Percentiles rank a stretch among this genome's conserved stretches.
phyloP scores from a whole-genome alignment of 2,113 vertebrate genomes.

The Pampusana beccarii region DNA sequence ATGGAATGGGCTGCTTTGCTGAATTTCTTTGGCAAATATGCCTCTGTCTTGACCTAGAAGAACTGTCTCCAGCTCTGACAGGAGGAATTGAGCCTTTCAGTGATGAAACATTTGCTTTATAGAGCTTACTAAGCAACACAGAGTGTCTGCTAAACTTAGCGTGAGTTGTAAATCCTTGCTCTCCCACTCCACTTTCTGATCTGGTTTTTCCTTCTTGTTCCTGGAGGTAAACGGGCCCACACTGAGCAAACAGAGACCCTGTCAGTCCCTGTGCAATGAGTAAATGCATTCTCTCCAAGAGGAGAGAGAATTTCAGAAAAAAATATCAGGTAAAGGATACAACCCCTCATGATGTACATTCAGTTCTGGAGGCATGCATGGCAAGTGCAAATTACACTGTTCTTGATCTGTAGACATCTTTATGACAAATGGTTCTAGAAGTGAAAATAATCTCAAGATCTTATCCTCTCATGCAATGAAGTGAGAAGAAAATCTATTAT shows the following conservation, averaged over 20 bases:
- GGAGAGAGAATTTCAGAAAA: not conserved
- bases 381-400: not conserved
- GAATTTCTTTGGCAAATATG: not conserved
- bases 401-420: not conserved
- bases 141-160: not conserved
- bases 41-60: not conserved
- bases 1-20: not conserved
- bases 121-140: not conserved
- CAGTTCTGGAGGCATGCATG: not conserved
- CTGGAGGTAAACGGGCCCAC: not conserved
- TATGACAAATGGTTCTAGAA: not conserved
- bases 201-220: not conserved
- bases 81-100: not conserved
- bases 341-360: not conserved
- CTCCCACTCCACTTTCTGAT: not conserved
- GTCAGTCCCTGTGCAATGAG: too few relatives aligned
- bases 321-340: not conserved
- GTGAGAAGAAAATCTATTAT: not conserved
- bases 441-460: constrained; percentile 29
- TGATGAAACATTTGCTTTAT: not conserved
- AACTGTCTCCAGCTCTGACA: not conserved
- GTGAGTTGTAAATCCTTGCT: not conserved
- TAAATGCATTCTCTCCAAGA: not conserved
- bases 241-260: not conserved
- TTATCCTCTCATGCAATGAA: not conserved